phyloP scores from a whole-genome alignment of 2,888 invertebrate genomes.

The Folsomia candida region DNA sequence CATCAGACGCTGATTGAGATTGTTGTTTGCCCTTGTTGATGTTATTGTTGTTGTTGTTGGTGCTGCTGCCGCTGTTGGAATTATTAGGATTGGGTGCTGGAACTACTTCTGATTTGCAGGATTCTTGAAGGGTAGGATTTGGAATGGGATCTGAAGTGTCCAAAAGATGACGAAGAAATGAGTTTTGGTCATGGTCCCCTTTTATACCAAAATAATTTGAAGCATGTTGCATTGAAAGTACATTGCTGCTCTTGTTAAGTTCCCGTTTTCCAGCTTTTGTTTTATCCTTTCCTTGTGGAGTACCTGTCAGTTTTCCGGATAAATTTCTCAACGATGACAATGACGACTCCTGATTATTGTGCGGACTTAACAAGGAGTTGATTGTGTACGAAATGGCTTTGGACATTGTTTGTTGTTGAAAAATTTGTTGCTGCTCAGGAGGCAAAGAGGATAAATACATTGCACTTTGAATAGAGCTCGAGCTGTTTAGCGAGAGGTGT shows the following conservation, averaged over 20 bases:
- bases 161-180: conserved; percentile 44
- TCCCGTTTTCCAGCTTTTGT: background rate
- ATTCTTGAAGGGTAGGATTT: background rate
- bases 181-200: conserved; percentile 37
- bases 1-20: background rate
- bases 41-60: conserved; percentile 8
- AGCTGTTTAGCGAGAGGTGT: conserved; percentile 6
- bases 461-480: background rate
- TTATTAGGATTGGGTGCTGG: conserved; percentile 12
- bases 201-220: conserved; percentile 2
- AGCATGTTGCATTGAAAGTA: background rate
- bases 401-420: conserved; percentile 43
- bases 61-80: background rate
- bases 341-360: background rate
- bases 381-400: conserved; percentile 48
- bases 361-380: conserved; percentile 36
- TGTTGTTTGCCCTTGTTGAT: conserved; percentile 4
- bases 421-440: conserved; percentile 33
- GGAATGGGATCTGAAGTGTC: conserved; percentile 48
- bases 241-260: background rate
- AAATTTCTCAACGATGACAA: background rate
- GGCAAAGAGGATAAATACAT: conserved; percentile 5
- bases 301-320: too few species aligned
- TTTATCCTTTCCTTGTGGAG: background rate
- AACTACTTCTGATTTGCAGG: too few species aligned